Percentiles rank a stretch among this genome's conserved stretches.
These are phyloP conservation scores for Siniperca scherzeri DNA, from an alignment of 2,797 vertebrate species.

Conservation along the genomic window DNA sequence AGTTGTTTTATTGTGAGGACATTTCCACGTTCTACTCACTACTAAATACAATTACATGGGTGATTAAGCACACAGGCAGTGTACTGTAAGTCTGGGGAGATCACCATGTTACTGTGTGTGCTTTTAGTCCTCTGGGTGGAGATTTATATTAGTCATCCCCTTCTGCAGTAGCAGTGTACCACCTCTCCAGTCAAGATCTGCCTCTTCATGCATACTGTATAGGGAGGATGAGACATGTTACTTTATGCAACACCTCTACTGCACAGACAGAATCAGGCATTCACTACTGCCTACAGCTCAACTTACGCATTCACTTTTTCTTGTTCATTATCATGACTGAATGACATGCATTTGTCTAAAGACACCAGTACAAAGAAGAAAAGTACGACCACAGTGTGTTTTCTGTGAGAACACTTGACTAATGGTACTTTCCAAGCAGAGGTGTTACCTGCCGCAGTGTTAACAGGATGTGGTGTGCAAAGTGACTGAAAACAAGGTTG, in stretches of 20 bases:
- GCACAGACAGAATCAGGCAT: background rate
- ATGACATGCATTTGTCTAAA: background rate
- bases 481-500: constrained; percentile 46
- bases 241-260: constrained; percentile 22
- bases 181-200: constrained; percentile 21
- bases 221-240: constrained; percentile 2
- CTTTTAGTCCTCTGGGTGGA: constrained; percentile 29
- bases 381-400: background rate
- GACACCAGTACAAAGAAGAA: background rate
- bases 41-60: constrained; percentile 28
- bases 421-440: constrained; percentile 47
- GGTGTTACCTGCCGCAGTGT: constrained; percentile 34
- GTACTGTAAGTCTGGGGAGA: constrained; percentile 9
- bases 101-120: constrained; percentile 3
- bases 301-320: background rate
- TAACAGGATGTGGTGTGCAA: constrained; percentile 75
- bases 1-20: background rate
- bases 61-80: constrained; percentile 8
- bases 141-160: constrained; percentile 28
- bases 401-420: constrained; percentile 1
- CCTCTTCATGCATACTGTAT: constrained; percentile 19
- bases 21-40: background rate
- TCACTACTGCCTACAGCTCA: background rate
- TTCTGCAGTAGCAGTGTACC: constrained; percentile 19
- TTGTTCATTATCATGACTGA: background rate